phyloP scores from a whole-genome alignment of 2,113 vertebrate species.

The Vanacampus margaritifer region DNA sequence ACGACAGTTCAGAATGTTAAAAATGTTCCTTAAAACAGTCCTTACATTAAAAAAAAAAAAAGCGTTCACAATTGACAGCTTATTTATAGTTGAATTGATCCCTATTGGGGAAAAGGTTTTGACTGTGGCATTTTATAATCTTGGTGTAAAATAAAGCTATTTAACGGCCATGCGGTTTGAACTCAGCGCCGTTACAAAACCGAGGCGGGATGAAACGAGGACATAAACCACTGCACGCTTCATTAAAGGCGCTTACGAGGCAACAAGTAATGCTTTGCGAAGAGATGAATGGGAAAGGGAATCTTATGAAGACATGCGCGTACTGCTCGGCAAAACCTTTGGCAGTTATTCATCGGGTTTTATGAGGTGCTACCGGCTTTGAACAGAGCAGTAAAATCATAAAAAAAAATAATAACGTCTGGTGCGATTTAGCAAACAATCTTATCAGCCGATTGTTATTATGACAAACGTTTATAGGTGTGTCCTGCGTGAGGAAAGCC shows the following conservation, averaged over 20 bases:
- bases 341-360: slow-evolving; percentile 48
- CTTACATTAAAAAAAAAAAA: not conserved
- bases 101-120: not conserved
- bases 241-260: slow-evolving; percentile 22
- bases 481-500: not conserved
- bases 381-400: slow-evolving; percentile 30
- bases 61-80: not conserved
- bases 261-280: not conserved
- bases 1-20: not conserved
- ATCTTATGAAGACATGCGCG: slow-evolving; percentile 9
- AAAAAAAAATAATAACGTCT: slow-evolving; percentile 10
- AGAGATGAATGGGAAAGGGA: slow-evolving; percentile 44
- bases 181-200: not conserved
- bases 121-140: not conserved
- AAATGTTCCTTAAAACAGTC: not conserved
- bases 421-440: slow-evolving; percentile 20
- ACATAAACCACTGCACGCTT: slow-evolving; percentile 32
- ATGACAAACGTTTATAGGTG: not conserved
- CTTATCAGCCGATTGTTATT: not conserved
- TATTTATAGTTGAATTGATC: not conserved
- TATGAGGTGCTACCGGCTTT: slow-evolving; percentile 49
- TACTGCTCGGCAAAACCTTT: slow-evolving; percentile 38
- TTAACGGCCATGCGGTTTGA: not conserved
- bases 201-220: not conserved
- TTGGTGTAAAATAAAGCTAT: not conserved